Base-by-base conservation (phyloP, 1,140 invertebrate species). In the Amphibalanus amphitrite region DNA sequence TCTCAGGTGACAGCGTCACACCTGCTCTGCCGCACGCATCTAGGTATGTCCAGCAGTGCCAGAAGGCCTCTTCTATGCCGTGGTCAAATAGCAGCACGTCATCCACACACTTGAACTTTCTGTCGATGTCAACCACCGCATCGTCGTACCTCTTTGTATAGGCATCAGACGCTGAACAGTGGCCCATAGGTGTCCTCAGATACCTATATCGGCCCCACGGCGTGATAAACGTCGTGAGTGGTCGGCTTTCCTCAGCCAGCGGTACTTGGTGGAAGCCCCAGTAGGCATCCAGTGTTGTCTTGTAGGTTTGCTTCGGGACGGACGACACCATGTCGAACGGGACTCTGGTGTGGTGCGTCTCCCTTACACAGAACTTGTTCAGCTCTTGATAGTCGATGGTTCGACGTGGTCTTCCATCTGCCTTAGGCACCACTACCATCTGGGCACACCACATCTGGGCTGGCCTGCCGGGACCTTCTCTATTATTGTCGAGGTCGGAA, bases 341-440 rank as follows among this genome's bases (percentile, higher is more conserved):
- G n/a, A 6, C 30, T 20, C 71, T 28, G 25, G 59, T n/a, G 40
- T 69, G 64, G 71, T 71, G 71, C 17, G 40, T 69, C 47, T 71
- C 47, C 1, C 71, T 15, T 4, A 68, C 65, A 69, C 40, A 68
- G 28, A 69, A 65, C 13, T 28, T 28, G 71, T 65, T 70, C 40
- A 29, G 65, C 40, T 25, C 8, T 64, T 71, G 71, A 38, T 69
- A 71, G n/a, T 71, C 71, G 29, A 65, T 69, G 26, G 47, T 71
- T 17, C 64, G 29, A 29, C 65, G 17, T 23, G 71, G 47, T 29
- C 17, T 72, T 23, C 71, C 68, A 25, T 30, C 28, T 70, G 68
- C 71, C 71, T 72, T 72, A 40, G 71, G 33, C 3, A 70, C 69
- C 3, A 70, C 69, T 17, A 70, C 29, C 69, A 70, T 70, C 69